phyloP scores from a whole-genome alignment of 64 coral and sea anemone species.

The Montipora foliosa region DNA sequence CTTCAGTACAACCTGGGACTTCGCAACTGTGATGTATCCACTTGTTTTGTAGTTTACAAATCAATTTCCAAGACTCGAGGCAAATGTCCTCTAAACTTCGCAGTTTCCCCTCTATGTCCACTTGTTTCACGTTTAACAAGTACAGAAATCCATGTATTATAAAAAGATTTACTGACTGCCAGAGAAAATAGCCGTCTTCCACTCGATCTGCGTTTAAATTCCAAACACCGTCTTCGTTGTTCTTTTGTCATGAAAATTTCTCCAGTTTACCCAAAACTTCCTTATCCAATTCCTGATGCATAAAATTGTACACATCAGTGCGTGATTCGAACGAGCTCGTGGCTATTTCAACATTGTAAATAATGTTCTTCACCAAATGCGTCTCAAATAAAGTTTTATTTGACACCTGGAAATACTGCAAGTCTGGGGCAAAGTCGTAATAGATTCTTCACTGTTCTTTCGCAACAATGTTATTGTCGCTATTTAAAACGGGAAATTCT shows the following conservation, averaged over 20 bases:
- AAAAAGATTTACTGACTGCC: not conserved
- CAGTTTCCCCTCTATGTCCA: not conserved
- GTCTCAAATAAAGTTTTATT: not conserved
- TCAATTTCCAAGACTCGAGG: not conserved
- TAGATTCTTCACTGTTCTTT: not conserved
- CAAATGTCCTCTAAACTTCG: too few relatives aligned
- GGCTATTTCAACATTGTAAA: not conserved
- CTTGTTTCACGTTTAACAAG: not conserved
- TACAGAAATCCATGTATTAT: not conserved
- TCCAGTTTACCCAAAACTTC: not conserved
- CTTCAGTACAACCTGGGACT: conserved; percentile 1
- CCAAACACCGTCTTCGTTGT: not conserved
- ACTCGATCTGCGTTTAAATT: not conserved
- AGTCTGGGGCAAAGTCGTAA: not conserved
- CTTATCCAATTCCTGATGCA: not conserved
- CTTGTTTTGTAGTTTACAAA: not conserved
- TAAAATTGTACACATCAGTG: not conserved
- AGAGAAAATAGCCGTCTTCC: not conserved
- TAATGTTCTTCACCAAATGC: not conserved
- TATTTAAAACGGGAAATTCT: not conserved
- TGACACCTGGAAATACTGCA: not conserved
- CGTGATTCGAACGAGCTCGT: not conserved
- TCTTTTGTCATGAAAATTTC: not conserved
- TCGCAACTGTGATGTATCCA: not conserved
- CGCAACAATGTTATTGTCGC: not conserved